A percentile compares a stretch with the other conserved stretches of the same genome.
phyloP scores from a whole-genome alignment of 2,888 invertebrate genomes.

The Protula sp. region DNA sequence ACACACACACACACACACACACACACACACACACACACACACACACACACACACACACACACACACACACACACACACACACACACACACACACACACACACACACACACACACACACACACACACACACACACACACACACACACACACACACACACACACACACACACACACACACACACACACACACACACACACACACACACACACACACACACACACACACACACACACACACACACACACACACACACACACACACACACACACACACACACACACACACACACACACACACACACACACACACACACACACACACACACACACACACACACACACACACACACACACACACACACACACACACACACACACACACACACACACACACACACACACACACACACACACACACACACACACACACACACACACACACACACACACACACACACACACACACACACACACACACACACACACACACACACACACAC shows the following conservation, averaged over 20 bases:
- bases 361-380: slow-evolving; percentile 1
- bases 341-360: slow-evolving; percentile 1
- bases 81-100: slow-evolving; percentile 9
- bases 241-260: slow-evolving; percentile 3
- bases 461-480: slow-evolving; percentile 9
- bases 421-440: slow-evolving; percentile 1
- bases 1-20: slow-evolving; percentile 14
- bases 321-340: slow-evolving; percentile 5
- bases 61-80: slow-evolving; percentile 7
- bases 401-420: slow-evolving; percentile 1
- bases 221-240: slow-evolving; percentile 4
- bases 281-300: slow-evolving; percentile 5
- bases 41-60: slow-evolving; percentile 8
- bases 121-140: background rate
- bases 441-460: slow-evolving; percentile 5
- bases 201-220: slow-evolving; percentile 3
- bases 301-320: slow-evolving; percentile 6
- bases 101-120: slow-evolving; percentile 8
- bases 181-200: slow-evolving; percentile 2
- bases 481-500: slow-evolving; percentile 9
- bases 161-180: slow-evolving; percentile 10
- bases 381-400: slow-evolving; percentile 1
- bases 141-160: slow-evolving; percentile 4
- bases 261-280: slow-evolving; percentile 6
- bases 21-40: slow-evolving; percentile 9